Base-by-base conservation (phyloP, 2,113 vertebrate species). In the Labeo catla region DNA sequence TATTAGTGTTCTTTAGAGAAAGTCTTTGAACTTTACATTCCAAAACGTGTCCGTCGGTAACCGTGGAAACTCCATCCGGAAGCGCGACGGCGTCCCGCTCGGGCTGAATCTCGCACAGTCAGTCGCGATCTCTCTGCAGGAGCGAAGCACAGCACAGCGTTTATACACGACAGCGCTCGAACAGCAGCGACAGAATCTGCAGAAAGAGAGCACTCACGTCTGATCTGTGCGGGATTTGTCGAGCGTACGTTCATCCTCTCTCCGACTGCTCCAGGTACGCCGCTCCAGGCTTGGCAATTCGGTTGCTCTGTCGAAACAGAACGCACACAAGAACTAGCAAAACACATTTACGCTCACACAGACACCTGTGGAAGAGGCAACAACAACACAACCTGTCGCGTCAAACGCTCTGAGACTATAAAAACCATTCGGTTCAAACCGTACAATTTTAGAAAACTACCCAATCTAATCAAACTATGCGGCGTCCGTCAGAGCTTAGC, bases 251-350 rank as follows among this genome's bases (percentile, higher is more conserved):
- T 96, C 95, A 96, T 86, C 95, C 95, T 94, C 94, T 94, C 88
- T 95, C 96, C 12, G 95, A 95, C 89, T 95, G 95, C 90, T 96
- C 95, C 93, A 94, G 85, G 89, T 91, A 93, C 49, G 11, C 87
- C 39, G 76, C 82, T 61, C 49, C 82, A 61, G 92, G 87, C 87
- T 95, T 96, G 86, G 88, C 81, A 1, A 9, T 52, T 16, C 74
- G 15, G 76, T 28, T 28, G 28, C 34, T 54, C 52, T 57, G 34
- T 78, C 7, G 0, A 70, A 6, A 74, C 39, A 39, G 39, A 39
- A 39, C 39, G 39, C 39, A 39, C 39, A 39, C 39, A 39, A 39
- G 39, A 39, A 39, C 39, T 39, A 39, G 39, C 39, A 39, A 39
- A 39, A 39, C 3, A 39, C 39, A 39, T 39, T 39, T 5, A 39